Percentiles rank a stretch among this genome's conserved stretches.
These are phyloP conservation scores for Xiphophorus maculatus DNA, from an alignment of 2,113 vertebrate genomes.

Conservation along the genomic window DNA sequence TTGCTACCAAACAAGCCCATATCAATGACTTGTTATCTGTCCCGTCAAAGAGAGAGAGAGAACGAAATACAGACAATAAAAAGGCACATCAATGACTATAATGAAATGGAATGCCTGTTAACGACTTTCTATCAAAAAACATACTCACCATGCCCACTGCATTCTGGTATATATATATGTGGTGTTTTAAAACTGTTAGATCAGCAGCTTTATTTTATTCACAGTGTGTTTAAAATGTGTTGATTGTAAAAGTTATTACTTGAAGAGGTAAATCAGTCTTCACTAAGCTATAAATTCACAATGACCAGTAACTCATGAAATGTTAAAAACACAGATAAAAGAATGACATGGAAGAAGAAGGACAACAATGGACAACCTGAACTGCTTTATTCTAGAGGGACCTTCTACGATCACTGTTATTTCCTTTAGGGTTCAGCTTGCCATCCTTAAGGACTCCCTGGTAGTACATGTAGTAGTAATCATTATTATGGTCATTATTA, in stretches of 20 bases:
- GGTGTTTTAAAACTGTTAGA: conserved; percentile 1
- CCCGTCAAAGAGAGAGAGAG: conserved; percentile 9
- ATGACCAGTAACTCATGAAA: not conserved
- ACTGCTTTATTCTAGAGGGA: not conserved
- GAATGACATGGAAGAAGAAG: not conserved
- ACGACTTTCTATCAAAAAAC: conserved; percentile 22
- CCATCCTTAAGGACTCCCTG: too few species aligned
- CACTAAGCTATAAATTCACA: not conserved
- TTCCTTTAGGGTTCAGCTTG: not conserved
- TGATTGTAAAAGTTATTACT: not conserved
- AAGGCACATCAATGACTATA: conserved; percentile 26
- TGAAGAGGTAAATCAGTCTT: not conserved
- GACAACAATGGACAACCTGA: not conserved
- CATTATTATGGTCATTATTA: too few species aligned
- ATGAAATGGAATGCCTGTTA: conserved; percentile 10
- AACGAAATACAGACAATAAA: conserved; percentile 12
- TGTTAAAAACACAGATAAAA: not conserved
- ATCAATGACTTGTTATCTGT: conserved; percentile 44
- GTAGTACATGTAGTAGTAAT: too few species aligned
- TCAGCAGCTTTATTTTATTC: not conserved
- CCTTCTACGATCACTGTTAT: too few species aligned
- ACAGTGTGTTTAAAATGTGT: not conserved
- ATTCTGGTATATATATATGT: not conserved
- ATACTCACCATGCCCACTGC: not conserved
- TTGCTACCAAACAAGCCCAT: conserved; percentile 67